Conservation (phyloP, 1,140 invertebrate genomes). For the Zaprionus vittiger region DNA sequence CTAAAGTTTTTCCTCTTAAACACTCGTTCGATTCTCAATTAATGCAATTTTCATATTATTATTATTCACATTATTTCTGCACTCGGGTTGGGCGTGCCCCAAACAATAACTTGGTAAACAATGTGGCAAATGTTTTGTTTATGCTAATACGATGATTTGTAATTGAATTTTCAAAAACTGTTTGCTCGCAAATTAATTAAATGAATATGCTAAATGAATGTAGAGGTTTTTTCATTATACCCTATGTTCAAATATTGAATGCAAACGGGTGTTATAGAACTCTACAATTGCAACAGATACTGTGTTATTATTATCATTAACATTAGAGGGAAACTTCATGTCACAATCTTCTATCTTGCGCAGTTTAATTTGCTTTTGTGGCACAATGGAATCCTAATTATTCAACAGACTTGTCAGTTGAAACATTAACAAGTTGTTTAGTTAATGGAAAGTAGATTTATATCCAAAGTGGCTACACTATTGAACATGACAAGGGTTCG, state of each 20-base stretch:
- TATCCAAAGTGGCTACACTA: conserved; percentile 6
- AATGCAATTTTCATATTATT: conserved; percentile 25
- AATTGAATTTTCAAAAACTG: conserved; percentile 22
- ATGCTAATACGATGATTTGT: conserved; percentile 20
- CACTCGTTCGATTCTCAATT: conserved; percentile 10
- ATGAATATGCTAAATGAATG: not conserved
- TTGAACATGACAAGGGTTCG: conserved; percentile 12
- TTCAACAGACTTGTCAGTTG: conserved; percentile 33
- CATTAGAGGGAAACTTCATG: not conserved
- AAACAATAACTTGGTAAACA: conserved; percentile 15
- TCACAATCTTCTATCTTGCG: not conserved
- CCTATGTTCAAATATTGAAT: not conserved
- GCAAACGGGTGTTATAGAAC: not conserved
- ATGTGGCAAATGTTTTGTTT: conserved; percentile 25
- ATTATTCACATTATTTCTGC: not conserved
- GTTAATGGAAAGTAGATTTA: conserved; percentile 8
- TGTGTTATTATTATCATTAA: not conserved
- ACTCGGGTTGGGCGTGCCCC: not conserved
- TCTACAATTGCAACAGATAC: too few relatives aligned
- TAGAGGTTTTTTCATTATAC: conserved; percentile 4
- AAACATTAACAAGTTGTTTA: conserved; percentile 39
- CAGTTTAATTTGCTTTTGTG: not conserved
- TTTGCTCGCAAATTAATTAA: conserved; percentile 24
- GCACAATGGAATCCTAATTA: conserved; percentile 24
- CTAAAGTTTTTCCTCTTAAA: conserved; percentile 8